Evolutionary conservation across 2,888 invertebrate genomes (phyloP).

Genomic region (Lucinisca nassula): DNA sequence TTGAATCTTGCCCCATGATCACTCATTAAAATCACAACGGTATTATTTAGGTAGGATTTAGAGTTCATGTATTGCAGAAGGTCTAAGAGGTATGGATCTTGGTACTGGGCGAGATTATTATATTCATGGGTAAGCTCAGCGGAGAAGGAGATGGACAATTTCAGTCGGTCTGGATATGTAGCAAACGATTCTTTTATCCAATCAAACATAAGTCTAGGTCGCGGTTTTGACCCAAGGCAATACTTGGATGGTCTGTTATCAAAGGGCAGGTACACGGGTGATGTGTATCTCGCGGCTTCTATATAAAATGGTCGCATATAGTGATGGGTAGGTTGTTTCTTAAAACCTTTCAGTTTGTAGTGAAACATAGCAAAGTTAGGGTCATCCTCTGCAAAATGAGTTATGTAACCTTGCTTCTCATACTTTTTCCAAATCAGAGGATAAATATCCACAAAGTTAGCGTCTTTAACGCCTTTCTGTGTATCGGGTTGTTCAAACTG

Average conservation of each 20-base stretch:
- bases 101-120: conserved; percentile 93
- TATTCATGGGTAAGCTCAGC: conserved; percentile 96
- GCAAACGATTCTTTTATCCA: conserved; percentile 89
- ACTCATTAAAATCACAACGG: conserved; percentile 95
- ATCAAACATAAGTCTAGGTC: conserved; percentile 89
- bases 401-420: conserved; percentile 89
- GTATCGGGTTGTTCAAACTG: conserved; percentile 96
- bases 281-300: conserved; percentile 89
- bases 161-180: conserved; percentile 91
- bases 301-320: conserved; percentile 94
- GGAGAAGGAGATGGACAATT: conserved; percentile 96
- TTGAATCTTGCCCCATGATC: conserved; percentile 96
- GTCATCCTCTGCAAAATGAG: conserved; percentile 96
- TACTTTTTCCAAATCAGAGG: conserved; percentile 96
- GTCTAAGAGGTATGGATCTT: conserved; percentile 91
- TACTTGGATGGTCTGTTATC: conserved; percentile 6
- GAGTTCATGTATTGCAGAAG: conserved; percentile 90
- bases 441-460: conserved; percentile 91
- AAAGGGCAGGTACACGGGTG: conserved; percentile 45
- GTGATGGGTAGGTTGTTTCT: conserved; percentile 95
- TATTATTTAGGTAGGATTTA: conserved; percentile 92
- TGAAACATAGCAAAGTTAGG: conserved; percentile 96
- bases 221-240: conserved; percentile 92
- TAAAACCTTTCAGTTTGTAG: conserved; percentile 96
- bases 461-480: conserved; percentile 91